phyloP scores from a whole-genome alignment of 37 sponge, comb jelly and placozoan species.

The Halichondria panicea region DNA sequence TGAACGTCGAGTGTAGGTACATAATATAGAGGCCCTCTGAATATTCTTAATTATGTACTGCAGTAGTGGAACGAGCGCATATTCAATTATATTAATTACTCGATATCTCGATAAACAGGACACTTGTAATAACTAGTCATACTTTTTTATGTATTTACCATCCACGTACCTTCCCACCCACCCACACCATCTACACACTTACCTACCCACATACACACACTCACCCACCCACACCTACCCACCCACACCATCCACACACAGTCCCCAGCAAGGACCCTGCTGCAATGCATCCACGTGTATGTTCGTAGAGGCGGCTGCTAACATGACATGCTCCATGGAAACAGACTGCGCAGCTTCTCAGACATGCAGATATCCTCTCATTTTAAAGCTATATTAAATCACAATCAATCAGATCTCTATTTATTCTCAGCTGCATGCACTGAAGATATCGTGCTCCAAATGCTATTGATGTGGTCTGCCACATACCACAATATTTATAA shows the following conservation, averaged over 20 bases:
- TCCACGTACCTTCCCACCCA: neutral
- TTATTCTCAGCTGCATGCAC: neutral
- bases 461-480: too few species aligned
- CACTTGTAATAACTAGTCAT: neutral
- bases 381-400: neutral
- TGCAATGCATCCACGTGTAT: slow-evolving; percentile 20
- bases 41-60: neutral
- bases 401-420: neutral
- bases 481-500: too few species aligned
- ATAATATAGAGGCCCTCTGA: neutral
- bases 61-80: neutral
- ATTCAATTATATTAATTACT: too few species aligned
- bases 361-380: slow-evolving; percentile 66
- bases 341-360: slow-evolving; percentile 44
- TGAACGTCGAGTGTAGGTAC: slow-evolving; percentile 21
- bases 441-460: too few species aligned
- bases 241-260: slow-evolving; percentile 3
- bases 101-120: too few species aligned
- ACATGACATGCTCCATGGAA: neutral
- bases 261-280: slow-evolving; percentile 54
- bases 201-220: neutral
- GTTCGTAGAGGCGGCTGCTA: neutral
- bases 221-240: neutral
- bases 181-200: neutral
- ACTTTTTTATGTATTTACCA: neutral